Conservation (phyloP, 2,113 vertebrate species). For the Pseudorectes ferrugineus region DNA sequence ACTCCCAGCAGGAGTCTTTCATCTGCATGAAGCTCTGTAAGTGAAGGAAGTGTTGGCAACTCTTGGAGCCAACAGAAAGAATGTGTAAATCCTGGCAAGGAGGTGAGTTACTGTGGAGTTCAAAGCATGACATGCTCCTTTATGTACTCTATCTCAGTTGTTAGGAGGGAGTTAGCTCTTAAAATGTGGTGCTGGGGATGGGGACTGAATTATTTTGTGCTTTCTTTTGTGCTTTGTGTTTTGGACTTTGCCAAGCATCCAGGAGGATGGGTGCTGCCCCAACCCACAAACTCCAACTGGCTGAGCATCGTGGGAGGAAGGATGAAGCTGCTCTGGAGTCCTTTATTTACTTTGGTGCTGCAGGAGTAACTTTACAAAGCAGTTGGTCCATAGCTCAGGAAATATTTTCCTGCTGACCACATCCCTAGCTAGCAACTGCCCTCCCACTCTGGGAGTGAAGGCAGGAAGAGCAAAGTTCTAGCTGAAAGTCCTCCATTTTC, state of each 20-base stretch:
- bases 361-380: not conserved
- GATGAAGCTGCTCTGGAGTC: not conserved
- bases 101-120: not conserved
- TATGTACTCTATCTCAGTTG: not conserved
- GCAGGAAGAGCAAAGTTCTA: not conserved
- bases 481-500: not conserved
- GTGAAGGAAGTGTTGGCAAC: not conserved
- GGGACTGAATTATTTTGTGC: not conserved
- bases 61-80: not conserved
- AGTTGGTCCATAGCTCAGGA: not conserved
- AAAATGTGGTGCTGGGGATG: not conserved
- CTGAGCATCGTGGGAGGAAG: not conserved
- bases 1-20: not conserved
- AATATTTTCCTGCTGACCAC: not conserved
- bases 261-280: not conserved
- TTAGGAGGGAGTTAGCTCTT: not conserved
- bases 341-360: not conserved
- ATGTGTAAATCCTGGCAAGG: slow-evolving; percentile 7
- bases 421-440: not conserved
- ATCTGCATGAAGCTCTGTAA: not conserved
- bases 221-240: not conserved
- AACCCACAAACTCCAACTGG: not conserved
- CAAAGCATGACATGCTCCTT: not conserved
- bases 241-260: not conserved
- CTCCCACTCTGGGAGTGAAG: not conserved